Percentiles rank a stretch among this genome's conserved stretches.
Conservation (phyloP, 1,140 invertebrate genomes). For the Temnothorax curvispinosus region DNA sequence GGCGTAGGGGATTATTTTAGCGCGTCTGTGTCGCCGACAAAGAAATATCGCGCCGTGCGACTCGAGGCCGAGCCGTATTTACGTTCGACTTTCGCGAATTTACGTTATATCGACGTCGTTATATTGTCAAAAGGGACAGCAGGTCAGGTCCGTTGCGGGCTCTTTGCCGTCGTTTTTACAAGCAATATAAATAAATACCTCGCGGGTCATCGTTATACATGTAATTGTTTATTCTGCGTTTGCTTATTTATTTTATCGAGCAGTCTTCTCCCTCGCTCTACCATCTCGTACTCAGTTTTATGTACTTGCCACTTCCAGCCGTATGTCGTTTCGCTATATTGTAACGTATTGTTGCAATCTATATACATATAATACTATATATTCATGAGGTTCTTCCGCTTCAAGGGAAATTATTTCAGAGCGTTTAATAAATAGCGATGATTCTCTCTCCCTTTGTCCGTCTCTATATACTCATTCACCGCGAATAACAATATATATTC, state of each 20-base stretch:
- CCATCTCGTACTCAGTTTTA: not conserved
- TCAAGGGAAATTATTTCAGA: slow-evolving; percentile 10
- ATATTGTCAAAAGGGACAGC: not conserved
- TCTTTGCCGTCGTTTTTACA: no score
- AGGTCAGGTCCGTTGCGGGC: not conserved
- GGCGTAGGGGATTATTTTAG: slow-evolving; percentile 33
- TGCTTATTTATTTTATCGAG: not conserved
- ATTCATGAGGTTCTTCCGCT: slow-evolving; percentile 19
- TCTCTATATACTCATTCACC: no score
- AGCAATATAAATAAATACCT: no score
- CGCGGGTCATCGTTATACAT: not conserved
- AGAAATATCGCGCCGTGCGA: not conserved
- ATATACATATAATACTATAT: not conserved
- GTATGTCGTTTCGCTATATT: not conserved
- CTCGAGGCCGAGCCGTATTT: not conserved
- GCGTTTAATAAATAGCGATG: not conserved
- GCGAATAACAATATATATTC: slow-evolving; percentile 1
- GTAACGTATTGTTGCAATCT: not conserved
- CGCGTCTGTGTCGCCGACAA: slow-evolving; percentile 8
- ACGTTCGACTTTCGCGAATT: not conserved
- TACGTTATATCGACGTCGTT: not conserved
- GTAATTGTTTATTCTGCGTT: not conserved
- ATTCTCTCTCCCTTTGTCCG: not conserved
- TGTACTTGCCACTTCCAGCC: no score
- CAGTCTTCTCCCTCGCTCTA: not conserved